A percentile compares a stretch with the other conserved stretches of the same genome.
These are phyloP conservation scores for Chiroxiphia lanceolata DNA, from an alignment of 2,797 vertebrate species.

Conservation along the genomic window DNA sequence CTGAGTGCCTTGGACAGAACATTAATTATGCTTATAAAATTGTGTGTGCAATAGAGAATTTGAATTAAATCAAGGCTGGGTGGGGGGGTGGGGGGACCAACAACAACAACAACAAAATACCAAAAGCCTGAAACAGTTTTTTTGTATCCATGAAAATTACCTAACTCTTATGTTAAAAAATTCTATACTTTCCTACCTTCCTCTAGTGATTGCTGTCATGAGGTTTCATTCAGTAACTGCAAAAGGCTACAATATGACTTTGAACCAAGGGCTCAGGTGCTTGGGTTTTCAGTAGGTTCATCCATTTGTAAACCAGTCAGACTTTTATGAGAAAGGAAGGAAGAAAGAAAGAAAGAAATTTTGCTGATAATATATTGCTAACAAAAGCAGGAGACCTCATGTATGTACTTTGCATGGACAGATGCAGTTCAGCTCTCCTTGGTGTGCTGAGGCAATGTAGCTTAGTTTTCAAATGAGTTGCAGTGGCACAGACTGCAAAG, in stretches of 20 bases:
- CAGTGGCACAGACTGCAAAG: background rate
- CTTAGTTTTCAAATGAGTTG: background rate
- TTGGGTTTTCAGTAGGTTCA: background rate
- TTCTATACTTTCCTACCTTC: background rate
- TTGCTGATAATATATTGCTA: background rate
- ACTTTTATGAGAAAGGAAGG: background rate
- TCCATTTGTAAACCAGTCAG: background rate
- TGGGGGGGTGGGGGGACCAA: background rate
- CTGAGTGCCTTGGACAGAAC: background rate
- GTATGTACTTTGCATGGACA: background rate
- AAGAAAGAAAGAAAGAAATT: background rate
- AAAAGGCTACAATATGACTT: background rate
- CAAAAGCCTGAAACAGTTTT: background rate
- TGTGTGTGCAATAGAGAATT: background rate
- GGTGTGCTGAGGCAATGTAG: background rate
- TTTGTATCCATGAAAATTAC: background rate
- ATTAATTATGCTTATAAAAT: background rate
- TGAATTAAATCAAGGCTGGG: background rate
- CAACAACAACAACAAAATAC: too few species aligned
- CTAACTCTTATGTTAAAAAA: background rate
- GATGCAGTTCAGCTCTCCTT: background rate
- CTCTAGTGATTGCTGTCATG: background rate
- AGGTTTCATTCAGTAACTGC: background rate
- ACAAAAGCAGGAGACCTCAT: background rate
- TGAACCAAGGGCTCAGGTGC: background rate